Base-by-base conservation (phyloP, 2,888 invertebrate genomes). In the Harpalus rubripes region DNA sequence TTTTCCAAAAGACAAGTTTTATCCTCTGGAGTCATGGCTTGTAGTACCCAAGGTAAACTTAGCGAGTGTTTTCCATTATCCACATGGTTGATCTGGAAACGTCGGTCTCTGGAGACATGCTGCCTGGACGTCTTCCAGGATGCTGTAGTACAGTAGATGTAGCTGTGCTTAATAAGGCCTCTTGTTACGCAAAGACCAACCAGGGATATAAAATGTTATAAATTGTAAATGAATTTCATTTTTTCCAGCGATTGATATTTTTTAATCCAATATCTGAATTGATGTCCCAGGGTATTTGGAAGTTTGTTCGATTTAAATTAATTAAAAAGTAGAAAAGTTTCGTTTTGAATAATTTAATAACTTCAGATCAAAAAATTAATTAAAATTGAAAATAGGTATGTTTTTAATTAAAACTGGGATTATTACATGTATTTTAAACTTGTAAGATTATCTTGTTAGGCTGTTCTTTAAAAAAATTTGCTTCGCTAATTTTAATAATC, bases 21-120 rank as follows among this genome's bases (percentile, higher is more conserved):
- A 76, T 18, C 56, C 58, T 12, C 18, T n/a, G 78, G 59, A 12
- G 22, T 44, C 76, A 15, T 16, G 44, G 16, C 76, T 68, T n/a
- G 26, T 39, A 32, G 39, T 52, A 12, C 44, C 44, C 8, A 68
- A 74, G 72, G 72, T 74, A 74, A 74, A 74, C 78, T 22, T 39
- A 12, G 52, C 7, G 61, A 59, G 81, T 81, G 65, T 81, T 63
- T 81, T 81, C 81, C 81, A 81, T 81, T 81, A 81, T 81, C 81
- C 81, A 81, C 81, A n/a, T 81, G 81, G 61, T 41, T 81, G 81
- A 81, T 81, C 80, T 65, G 52, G 41, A 41, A 63, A 63, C 72
- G 52, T 10, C n/a, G 44, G 63, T 44, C 61, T 18, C 80, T 59
- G 56, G 63, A 61, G 80, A 61, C 15, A 18, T 15, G 18, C 18